Evolutionary conservation across 2,113 vertebrate species (phyloP).

Genomic region (Pedionomus torquatus): DNA sequence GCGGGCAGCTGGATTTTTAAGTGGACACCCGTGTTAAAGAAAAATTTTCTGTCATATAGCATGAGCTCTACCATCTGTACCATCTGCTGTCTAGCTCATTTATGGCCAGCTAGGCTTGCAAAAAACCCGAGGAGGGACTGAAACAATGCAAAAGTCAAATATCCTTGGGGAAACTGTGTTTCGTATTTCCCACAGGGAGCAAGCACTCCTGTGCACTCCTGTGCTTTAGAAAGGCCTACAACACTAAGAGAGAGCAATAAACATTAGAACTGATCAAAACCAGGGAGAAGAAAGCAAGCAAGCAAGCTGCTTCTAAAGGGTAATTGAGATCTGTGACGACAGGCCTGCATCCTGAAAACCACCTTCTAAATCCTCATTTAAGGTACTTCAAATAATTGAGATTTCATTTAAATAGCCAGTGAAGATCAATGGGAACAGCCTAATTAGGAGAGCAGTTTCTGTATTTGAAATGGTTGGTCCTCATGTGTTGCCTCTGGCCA

Average conservation of each 20-base stretch:
- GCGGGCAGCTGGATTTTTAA: constrained; percentile 24
- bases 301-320: not conserved
- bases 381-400: not conserved
- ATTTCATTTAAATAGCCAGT: not conserved
- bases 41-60: not conserved
- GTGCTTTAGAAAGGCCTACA: not conserved
- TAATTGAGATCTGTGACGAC: not conserved
- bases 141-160: constrained; percentile 13
- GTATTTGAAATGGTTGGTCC: not conserved
- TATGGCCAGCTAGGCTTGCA: not conserved
- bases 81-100: constrained; percentile 49
- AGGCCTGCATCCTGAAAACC: not conserved
- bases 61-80: constrained; percentile 40
- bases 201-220: not conserved
- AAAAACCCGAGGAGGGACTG: not conserved
- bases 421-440: not conserved
- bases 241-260: not conserved
- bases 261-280: not conserved
- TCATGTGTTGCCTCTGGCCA: not conserved
- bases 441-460: not conserved
- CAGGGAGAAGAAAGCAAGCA: not conserved
- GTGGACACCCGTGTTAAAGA: constrained; percentile 5
- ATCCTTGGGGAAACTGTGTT: not conserved
- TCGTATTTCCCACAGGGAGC: not conserved
- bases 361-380: not conserved